These are phyloP conservation scores for Synergus laeviventris DNA, from an alignment of 2,888 invertebrate genomes.

Conservation along the genomic window DNA sequence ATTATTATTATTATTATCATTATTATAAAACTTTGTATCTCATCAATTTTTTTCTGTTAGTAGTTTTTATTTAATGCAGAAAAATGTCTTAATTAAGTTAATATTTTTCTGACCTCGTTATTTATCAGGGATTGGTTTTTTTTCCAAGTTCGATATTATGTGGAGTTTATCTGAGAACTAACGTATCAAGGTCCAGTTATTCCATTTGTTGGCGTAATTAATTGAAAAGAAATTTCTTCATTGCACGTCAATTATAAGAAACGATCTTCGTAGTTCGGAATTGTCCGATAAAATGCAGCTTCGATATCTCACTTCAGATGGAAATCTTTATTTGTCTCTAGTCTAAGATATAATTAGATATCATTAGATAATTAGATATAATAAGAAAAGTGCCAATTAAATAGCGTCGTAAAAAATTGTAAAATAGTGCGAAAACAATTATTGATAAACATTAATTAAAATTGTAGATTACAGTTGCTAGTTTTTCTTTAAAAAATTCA, in stretches of 20 bases:
- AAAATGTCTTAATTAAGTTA: too few relatives aligned
- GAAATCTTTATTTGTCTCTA: background rate
- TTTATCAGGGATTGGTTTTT: background rate
- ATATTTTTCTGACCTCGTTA: background rate
- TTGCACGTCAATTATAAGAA: background rate
- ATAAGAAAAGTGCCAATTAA: too few relatives aligned
- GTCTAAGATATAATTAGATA: background rate
- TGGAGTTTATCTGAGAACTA: background rate
- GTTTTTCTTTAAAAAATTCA: too few relatives aligned
- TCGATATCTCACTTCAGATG: background rate
- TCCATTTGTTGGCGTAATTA: background rate
- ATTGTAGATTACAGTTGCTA: too few relatives aligned
- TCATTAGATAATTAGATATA: background rate
- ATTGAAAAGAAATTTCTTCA: conserved; percentile 10
- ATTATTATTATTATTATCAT: too few relatives aligned
- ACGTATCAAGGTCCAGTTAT: conserved; percentile 23
- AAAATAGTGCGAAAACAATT: too few relatives aligned
- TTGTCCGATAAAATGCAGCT: background rate
- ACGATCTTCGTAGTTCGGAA: conserved; percentile 4
- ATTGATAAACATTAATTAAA: too few relatives aligned
- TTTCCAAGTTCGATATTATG: background rate
- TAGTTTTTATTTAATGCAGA: too few relatives aligned
- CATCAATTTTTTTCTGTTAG: too few relatives aligned
- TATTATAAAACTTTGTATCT: too few relatives aligned
- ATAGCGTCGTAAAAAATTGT: too few relatives aligned